A percentile compares a stretch with the other conserved stretches of the same genome.
These are phyloP conservation scores for Euplagia quadripunctaria DNA, from an alignment of 2,888 invertebrate species.

Conservation along the genomic window DNA sequence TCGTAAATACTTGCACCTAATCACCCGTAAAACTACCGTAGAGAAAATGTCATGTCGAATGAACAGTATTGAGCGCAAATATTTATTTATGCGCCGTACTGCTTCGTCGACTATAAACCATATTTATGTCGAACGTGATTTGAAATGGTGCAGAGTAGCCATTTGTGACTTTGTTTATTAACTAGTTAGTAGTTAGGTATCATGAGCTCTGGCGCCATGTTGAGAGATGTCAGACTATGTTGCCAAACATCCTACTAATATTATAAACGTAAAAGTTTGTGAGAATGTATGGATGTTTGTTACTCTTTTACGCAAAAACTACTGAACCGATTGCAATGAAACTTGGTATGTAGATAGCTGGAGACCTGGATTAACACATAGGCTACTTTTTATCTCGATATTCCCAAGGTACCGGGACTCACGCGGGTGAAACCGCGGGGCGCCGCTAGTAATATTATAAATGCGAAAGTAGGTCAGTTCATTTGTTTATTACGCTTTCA, in stretches of 20 bases:
- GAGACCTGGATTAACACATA: too few species aligned
- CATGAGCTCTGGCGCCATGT: slow-evolving; percentile 12
- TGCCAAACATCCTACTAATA: background rate
- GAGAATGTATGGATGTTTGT: too few species aligned
- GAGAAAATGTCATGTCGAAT: slow-evolving; percentile 2
- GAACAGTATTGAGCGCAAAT: slow-evolving; percentile 12
- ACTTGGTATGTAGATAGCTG: too few species aligned
- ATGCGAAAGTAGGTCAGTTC: too few species aligned
- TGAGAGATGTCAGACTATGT: background rate
- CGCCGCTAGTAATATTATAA: too few species aligned
- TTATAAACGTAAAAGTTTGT: background rate
- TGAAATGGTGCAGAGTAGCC: slow-evolving; percentile 12
- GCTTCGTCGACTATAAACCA: slow-evolving; percentile 7
- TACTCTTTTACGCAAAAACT: too few species aligned
- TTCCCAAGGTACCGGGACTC: too few species aligned
- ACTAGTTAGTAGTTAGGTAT: slow-evolving; percentile 6
- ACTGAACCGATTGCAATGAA: too few species aligned
- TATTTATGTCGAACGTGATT: slow-evolving; percentile 26
- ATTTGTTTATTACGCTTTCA: too few species aligned
- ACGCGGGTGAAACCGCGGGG: too few species aligned
- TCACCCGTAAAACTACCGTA: background rate
- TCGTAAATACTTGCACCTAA: background rate
- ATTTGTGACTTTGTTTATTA: slow-evolving; percentile 27
- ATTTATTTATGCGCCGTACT: slow-evolving; percentile 1
- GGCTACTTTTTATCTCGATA: too few species aligned